These are phyloP conservation scores for Thamnaconus septentrionalis DNA, from an alignment of 2,113 vertebrate species.

Conservation along the genomic window DNA sequence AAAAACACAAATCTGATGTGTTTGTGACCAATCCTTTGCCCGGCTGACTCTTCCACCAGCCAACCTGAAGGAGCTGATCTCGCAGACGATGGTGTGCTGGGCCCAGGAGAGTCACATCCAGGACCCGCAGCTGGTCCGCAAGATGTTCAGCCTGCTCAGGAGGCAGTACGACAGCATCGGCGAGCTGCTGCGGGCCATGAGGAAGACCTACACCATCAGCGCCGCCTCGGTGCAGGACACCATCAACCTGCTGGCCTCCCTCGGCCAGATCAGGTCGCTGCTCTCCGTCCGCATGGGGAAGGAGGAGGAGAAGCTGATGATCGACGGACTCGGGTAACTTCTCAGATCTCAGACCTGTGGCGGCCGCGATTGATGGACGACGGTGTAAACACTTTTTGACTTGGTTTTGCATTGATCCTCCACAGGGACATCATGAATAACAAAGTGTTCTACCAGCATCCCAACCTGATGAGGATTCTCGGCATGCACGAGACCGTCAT, in stretches of 20 bases:
- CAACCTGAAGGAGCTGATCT: constrained; percentile 94
- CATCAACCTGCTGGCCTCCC: constrained; percentile 88
- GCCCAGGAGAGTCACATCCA: constrained; percentile 95
- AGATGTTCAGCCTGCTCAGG: constrained; percentile 94
- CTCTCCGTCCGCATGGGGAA: constrained; percentile 97
- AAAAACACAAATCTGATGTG: too few species aligned
- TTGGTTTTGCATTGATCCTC: constrained; percentile 3
- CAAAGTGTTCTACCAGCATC: constrained; percentile 99
- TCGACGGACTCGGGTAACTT: constrained; percentile 91
- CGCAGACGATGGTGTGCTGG: constrained; percentile 96
- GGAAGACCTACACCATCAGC: constrained; percentile 95
- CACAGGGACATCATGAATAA: constrained; percentile 99
- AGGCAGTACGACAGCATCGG: constrained; percentile 97
- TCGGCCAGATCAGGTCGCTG: constrained; percentile 95
- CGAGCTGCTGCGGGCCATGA: constrained; percentile 90
- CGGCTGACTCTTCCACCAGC: constrained; percentile 66
- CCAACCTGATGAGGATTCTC: constrained; percentile 96
- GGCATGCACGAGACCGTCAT: constrained; percentile 99
- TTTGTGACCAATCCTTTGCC: not conserved
- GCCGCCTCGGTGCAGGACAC: constrained; percentile 91
- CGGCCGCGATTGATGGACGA: not conserved
- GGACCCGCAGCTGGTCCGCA: constrained; percentile 90
- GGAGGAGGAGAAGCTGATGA: constrained; percentile 98
- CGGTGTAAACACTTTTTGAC: not conserved
- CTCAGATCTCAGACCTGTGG: too few species aligned